Evolutionary conservation across 1,140 invertebrate species (phyloP), one percentile per base, ranked within the genome.

Genomic region (Whitmania pigra): DNA sequence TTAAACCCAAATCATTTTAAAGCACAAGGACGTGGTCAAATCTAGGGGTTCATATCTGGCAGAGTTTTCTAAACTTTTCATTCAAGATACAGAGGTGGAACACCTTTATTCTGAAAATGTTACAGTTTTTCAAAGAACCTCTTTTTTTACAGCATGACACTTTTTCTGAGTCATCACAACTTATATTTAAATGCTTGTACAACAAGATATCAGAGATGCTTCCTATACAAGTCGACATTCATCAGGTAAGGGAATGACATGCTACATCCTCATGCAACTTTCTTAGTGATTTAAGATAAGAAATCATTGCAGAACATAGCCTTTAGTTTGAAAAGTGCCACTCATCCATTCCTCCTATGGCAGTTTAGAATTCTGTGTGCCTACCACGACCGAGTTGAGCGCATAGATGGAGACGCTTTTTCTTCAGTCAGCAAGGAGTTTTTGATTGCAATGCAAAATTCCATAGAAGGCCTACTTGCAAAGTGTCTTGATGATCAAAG

Each of bases 321-420:
- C 22, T 63, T 27, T 13, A 63, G 22, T 31, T 31, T 63, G 57
- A 63, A 63, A 31, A 63, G 22, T 63, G 57, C 22, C 20, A 63
- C 22, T 31, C 57, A 63, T 13, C 57, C 57, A 63, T 63, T 63
- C 57, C 57, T 63, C 11, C 22, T 63, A 18, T 63, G 57, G 57
- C 57, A 63, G 57, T 63, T 63, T 20, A 63, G 29, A 63, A 63
- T 63, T 31, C 57, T 63, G 57, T 63, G 22, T 63, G 57, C 57
- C 57, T 63, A 63, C 29, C 18, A 25, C 11, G 29, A 63, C 13
- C 43, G 43, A 49, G 43, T 49, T 20, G 57, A n/a, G 20, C 22
- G 11, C 20, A 25, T 17, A 11, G 57, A 11, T 20, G 18, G 57
- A 31, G 57, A 63, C 29, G 9, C 57, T 17, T 63, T 31, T 31